Percentiles rank a stretch among this genome's conserved stretches.
These are phyloP conservation scores for Rhyacophila brunnea DNA, from an alignment of 1,140 invertebrate species.

Conservation along the genomic window DNA sequence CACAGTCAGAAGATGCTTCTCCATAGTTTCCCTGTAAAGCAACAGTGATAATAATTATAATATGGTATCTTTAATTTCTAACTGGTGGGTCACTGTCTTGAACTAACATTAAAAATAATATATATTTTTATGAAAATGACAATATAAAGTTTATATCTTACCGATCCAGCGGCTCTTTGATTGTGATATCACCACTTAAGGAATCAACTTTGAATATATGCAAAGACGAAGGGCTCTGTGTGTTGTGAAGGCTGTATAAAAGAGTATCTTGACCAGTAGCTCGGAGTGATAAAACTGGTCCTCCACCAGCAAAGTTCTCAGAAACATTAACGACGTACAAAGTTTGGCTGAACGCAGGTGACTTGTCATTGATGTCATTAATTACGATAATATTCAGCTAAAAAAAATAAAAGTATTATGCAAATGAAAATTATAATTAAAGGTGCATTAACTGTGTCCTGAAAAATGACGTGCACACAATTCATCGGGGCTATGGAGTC, in stretches of 20 bases:
- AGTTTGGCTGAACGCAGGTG: slow-evolving; percentile 66
- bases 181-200: slow-evolving; percentile 67
- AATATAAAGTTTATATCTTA: slow-evolving; percentile 16
- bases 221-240: slow-evolving; percentile 67
- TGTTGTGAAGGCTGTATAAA: slow-evolving; percentile 70
- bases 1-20: slow-evolving; percentile 80
- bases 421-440: no score
- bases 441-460: no score
- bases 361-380: slow-evolving; percentile 72
- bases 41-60: not conserved
- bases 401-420: slow-evolving; percentile 8
- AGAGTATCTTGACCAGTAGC: slow-evolving; percentile 41
- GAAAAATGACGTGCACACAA: no score
- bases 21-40: slow-evolving; percentile 62
- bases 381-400: slow-evolving; percentile 66
- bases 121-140: no score
- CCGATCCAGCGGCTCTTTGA: slow-evolving; percentile 72
- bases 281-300: slow-evolving; percentile 26
- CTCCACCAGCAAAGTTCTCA: slow-evolving; percentile 53
- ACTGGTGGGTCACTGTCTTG: no score
- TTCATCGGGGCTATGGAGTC: no score
- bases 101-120: no score
- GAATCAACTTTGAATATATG: slow-evolving; percentile 75
- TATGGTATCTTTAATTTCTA: no score
- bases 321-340: slow-evolving; percentile 71